phyloP scores from a whole-genome alignment of 30 jellyfish, hydroid and myxozoan species.

The Hydractinia symbiolongicarpus region DNA sequence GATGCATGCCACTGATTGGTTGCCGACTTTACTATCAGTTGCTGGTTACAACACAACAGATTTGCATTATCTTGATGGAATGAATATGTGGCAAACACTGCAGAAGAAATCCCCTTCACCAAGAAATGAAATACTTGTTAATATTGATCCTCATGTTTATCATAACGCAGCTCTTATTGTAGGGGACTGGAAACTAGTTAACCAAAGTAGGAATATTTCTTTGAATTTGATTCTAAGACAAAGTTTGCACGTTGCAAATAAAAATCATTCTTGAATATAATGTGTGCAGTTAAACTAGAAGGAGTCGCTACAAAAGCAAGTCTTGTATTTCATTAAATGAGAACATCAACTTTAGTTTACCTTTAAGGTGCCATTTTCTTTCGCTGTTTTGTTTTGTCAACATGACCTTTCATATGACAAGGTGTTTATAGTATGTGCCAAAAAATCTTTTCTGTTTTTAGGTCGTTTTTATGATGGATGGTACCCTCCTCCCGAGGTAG shows the following conservation, averaged over 20 bases:
- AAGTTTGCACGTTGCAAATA: too few relatives aligned
- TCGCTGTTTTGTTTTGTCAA: too few relatives aligned
- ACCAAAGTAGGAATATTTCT: conserved; percentile 25
- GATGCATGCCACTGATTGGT: conserved; percentile 46
- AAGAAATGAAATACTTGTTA: conserved; percentile 59
- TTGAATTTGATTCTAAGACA: too few relatives aligned
- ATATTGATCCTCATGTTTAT: conserved; percentile 67
- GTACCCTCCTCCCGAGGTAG: conserved; percentile 76
- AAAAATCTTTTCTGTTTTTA: not conserved
- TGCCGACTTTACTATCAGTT: conserved; percentile 20
- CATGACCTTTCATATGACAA: too few relatives aligned
- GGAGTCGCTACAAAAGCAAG: too few relatives aligned
- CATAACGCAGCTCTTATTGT: conserved; percentile 75
- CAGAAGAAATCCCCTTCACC: conserved; percentile 46
- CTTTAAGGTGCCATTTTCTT: too few relatives aligned
- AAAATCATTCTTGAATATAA: too few relatives aligned
- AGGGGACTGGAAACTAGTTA: conserved; percentile 68
- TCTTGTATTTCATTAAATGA: too few relatives aligned
- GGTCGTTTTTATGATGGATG: conserved; percentile 50
- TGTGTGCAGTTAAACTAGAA: too few relatives aligned
- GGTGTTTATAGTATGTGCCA: too few relatives aligned
- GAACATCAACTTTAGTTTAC: too few relatives aligned
- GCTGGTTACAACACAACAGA: conserved; percentile 36
- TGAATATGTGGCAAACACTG: conserved; percentile 57
- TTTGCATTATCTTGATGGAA: conserved; percentile 51